Percentiles rank a stretch among this genome's conserved stretches.
Conservation (phyloP, 92 coral and sea anemone genomes). For the Parazoanthus atlanticus region DNA sequence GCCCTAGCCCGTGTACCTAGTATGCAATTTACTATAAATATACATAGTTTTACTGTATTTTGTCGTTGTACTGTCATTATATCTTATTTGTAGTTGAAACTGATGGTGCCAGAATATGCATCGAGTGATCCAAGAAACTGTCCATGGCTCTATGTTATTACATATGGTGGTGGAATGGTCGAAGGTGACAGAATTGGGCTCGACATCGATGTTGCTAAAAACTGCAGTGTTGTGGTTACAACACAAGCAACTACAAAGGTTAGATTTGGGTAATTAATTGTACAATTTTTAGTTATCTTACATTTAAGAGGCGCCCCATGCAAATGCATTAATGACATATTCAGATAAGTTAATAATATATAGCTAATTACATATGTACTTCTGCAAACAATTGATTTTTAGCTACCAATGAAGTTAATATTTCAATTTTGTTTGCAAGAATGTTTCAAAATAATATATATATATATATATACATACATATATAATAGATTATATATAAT, state of each 20-base stretch:
- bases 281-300: neutral
- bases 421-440: too few relatives aligned
- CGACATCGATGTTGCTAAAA: slow-evolving; percentile 58
- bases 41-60: too few relatives aligned
- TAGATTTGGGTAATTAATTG: too few relatives aligned
- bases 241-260: slow-evolving; percentile 79
- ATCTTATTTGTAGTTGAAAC: slow-evolving; percentile 46
- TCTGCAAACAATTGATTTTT: too few relatives aligned
- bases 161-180: slow-evolving; percentile 75
- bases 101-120: slow-evolving; percentile 67
- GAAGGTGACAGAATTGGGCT: slow-evolving; percentile 67
- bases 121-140: slow-evolving; percentile 44
- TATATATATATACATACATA: too few relatives aligned
- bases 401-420: too few relatives aligned
- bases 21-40: neutral
- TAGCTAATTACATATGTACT: too few relatives aligned
- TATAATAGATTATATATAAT: too few relatives aligned
- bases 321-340: too few relatives aligned
- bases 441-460: neutral
- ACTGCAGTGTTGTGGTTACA: slow-evolving; percentile 62
- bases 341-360: neutral
- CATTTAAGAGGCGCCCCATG: too few relatives aligned
- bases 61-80: neutral
- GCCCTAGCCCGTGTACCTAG: too few relatives aligned
- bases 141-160: slow-evolving; percentile 68